A percentile compares a stretch with the other conserved stretches of the same genome.
Evolutionary conservation across 1,140 invertebrate genomes (phyloP).

Genomic region (Rhopalosiphum maidis): DNA sequence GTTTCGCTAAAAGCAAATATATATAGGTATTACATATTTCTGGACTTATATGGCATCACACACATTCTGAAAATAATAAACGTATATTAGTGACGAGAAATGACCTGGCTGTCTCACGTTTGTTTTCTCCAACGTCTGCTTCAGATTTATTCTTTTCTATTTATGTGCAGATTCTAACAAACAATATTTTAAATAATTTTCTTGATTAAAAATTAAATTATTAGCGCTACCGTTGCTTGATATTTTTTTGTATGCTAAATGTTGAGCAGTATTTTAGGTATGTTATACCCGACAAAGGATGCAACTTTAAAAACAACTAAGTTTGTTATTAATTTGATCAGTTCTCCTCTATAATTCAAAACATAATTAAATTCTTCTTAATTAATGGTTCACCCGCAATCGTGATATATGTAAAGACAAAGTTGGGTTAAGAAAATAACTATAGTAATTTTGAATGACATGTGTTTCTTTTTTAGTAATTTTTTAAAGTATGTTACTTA

Average conservation of each 20-base stretch:
- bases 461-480: background rate
- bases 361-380: background rate
- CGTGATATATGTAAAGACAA: background rate
- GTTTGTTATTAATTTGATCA: background rate
- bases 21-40: background rate
- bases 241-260: background rate
- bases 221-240: background rate
- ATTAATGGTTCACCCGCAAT: background rate
- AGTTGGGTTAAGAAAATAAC: background rate
- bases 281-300: background rate
- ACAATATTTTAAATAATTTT: background rate
- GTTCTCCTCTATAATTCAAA: background rate
- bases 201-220: background rate
- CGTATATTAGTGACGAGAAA: background rate
- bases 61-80: background rate
- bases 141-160: background rate
- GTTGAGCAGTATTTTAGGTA: background rate
- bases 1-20: background rate
- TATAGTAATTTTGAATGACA: background rate
- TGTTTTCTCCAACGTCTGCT: background rate
- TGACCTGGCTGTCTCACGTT: background rate
- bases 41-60: background rate
- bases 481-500: background rate
- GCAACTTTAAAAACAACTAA: background rate
- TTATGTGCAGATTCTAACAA: background rate